A percentile compares a stretch with the other conserved stretches of the same genome.
These are phyloP conservation scores for Oncopodura yosiiana DNA, from an alignment of 1,140 invertebrate genomes.

Conservation along the genomic window DNA sequence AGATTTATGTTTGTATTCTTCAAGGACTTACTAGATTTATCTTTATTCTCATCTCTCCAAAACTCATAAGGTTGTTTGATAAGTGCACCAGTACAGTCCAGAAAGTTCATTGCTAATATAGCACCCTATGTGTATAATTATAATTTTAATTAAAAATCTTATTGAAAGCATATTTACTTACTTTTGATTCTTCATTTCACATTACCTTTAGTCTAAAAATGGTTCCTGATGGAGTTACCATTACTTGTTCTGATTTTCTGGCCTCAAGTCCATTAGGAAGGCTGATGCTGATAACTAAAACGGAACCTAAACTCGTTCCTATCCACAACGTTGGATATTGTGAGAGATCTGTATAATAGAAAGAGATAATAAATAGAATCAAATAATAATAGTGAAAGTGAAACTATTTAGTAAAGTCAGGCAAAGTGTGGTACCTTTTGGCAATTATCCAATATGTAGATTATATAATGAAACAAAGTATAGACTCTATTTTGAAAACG, in stretches of 20 bases:
- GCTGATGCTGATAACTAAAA: slow-evolving; percentile 72
- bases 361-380: slow-evolving; percentile 3
- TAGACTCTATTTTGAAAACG: too few species aligned
- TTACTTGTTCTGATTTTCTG: slow-evolving; percentile 74
- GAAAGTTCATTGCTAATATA: slow-evolving; percentile 85
- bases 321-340: slow-evolving; percentile 83
- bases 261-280: slow-evolving; percentile 66
- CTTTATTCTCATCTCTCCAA: slow-evolving; percentile 71
- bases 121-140: too few species aligned
- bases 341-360: slow-evolving; percentile 55
- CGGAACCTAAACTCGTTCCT: slow-evolving; percentile 87
- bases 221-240: slow-evolving; percentile 77
- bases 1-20: slow-evolving; percentile 2
- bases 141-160: neutral
- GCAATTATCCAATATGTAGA: too few species aligned
- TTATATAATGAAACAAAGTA: too few species aligned
- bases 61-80: slow-evolving; percentile 59
- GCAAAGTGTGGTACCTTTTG: too few species aligned
- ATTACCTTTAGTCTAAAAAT: slow-evolving; percentile 89
- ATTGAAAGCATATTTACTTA: neutral
- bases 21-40: slow-evolving; percentile 51
- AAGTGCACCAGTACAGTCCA: slow-evolving; percentile 83
- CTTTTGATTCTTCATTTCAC: slow-evolving; percentile 37
- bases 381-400: too few species aligned
- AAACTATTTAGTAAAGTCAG: too few species aligned